Percentiles rank a stretch among this genome's conserved stretches.
These are phyloP conservation scores for Leptobrachium leishanense DNA, from an alignment of 2,113 vertebrate species.

Conservation along the genomic window DNA sequence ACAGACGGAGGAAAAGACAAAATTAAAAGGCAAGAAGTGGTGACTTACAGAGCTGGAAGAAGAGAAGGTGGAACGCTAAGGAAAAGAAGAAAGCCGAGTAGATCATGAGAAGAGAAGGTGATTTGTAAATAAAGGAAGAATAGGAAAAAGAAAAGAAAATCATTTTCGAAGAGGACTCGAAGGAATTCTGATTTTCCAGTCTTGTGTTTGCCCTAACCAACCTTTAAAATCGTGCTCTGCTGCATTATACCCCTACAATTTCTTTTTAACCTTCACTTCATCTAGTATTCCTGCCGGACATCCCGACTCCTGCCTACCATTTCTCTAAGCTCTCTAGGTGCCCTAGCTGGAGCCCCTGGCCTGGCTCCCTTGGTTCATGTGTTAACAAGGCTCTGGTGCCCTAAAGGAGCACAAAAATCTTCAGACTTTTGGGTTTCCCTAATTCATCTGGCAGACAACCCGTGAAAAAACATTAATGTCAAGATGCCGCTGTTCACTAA, in stretches of 20 bases:
- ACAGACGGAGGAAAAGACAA: neutral
- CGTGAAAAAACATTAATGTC: neutral
- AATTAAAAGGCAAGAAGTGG: neutral
- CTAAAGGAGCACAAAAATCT: neutral
- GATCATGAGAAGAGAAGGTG: neutral
- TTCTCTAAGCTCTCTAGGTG: neutral
- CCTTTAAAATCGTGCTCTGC: neutral
- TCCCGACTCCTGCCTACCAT: neutral
- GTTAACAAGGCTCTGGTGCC: neutral
- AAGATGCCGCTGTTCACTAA: constrained; percentile 17
- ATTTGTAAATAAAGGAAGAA: neutral
- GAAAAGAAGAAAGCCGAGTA: neutral
- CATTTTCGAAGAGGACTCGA: neutral
- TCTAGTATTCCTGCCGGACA: too few relatives aligned
- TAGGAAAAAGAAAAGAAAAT: neutral
- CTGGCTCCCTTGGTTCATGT: neutral
- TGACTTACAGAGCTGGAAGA: neutral
- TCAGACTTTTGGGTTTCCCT: neutral
- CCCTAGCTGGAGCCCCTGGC: neutral
- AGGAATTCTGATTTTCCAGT: neutral
- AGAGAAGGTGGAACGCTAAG: neutral
- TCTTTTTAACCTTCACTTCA: neutral
- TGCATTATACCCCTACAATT: neutral
- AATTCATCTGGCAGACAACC: neutral
- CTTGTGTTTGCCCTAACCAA: neutral